Percentiles rank a stretch among this genome's conserved stretches.
These are phyloP conservation scores for Chascanopsetta lugubris DNA, from an alignment of 2,113 vertebrate species.

Conservation along the genomic window DNA sequence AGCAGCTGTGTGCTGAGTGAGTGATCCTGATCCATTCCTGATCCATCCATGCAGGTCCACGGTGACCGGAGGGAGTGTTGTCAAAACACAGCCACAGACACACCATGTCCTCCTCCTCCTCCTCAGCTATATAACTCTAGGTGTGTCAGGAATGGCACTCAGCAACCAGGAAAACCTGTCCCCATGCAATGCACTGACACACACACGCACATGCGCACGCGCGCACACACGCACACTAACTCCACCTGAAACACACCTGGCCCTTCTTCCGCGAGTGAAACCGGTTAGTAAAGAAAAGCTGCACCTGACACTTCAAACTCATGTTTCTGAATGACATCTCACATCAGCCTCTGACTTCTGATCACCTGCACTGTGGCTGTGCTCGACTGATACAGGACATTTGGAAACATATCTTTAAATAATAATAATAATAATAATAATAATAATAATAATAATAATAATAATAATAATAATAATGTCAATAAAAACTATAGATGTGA, in stretches of 20 bases:
- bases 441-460: no score
- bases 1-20: background rate
- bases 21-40: no score
- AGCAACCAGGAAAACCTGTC: constrained; percentile 76
- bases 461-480: no score
- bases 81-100: constrained; percentile 46
- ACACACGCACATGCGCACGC: constrained; percentile 20
- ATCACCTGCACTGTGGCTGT: background rate
- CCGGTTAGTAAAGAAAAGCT: constrained; percentile 51
- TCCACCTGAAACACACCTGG: constrained; percentile 43
- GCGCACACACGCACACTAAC: constrained; percentile 40
- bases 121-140: constrained; percentile 51
- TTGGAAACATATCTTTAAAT: no score
- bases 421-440: no score
- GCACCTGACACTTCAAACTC: background rate
- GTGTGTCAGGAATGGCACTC: constrained; percentile 58
- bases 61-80: constrained; percentile 24
- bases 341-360: constrained; percentile 14
- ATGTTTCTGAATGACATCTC: constrained; percentile 29
- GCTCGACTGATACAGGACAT: background rate
- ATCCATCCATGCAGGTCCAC: constrained; percentile 13
- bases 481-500: no score
- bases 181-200: constrained; percentile 34
- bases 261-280: constrained; percentile 39
- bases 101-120: constrained; percentile 30